These are phyloP conservation scores for Anguilla pacifica DNA, from an alignment of 2,797 vertebrate species.

Conservation along the genomic window DNA sequence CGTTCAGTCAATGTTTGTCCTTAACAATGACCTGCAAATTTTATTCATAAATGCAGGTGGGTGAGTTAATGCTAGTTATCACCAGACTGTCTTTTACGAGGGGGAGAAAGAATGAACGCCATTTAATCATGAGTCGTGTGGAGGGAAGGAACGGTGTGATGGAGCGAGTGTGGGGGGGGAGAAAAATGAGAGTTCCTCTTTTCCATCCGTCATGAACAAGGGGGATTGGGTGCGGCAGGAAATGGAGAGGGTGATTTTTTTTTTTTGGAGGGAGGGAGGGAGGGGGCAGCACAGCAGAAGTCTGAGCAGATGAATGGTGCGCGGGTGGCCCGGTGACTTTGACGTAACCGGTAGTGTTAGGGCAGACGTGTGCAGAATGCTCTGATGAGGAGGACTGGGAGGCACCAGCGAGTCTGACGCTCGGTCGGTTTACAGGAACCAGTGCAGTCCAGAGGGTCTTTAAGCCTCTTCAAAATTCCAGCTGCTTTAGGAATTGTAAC, in stretches of 20 bases:
- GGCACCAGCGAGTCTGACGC: not conserved
- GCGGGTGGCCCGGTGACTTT: not conserved
- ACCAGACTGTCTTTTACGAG: not conserved
- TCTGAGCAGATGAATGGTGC: not conserved
- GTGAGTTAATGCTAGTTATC: not conserved
- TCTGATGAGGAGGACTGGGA: not conserved
- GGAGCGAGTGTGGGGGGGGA: not conserved
- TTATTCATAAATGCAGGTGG: not conserved
- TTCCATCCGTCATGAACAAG: conserved; percentile 59
- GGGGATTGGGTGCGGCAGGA: not conserved
- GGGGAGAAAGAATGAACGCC: too few species aligned
- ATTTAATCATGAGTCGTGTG: not conserved
- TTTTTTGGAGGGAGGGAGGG: too few species aligned
- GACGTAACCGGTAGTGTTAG: not conserved
- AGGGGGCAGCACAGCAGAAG: not conserved
- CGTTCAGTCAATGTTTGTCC: not conserved
- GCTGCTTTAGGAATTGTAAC: conserved; percentile 47
- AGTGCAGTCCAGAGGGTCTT: not conserved
- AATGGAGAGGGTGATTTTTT: not conserved
- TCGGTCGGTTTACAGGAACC: not conserved
- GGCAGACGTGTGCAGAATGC: not conserved
- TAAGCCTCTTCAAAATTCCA: conserved; percentile 46
- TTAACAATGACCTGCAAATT: not conserved
- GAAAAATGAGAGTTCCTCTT: conserved; percentile 52
- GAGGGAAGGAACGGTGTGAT: not conserved